phyloP scores from a whole-genome alignment of 2,113 vertebrate genomes.

The Smithornis capensis region DNA sequence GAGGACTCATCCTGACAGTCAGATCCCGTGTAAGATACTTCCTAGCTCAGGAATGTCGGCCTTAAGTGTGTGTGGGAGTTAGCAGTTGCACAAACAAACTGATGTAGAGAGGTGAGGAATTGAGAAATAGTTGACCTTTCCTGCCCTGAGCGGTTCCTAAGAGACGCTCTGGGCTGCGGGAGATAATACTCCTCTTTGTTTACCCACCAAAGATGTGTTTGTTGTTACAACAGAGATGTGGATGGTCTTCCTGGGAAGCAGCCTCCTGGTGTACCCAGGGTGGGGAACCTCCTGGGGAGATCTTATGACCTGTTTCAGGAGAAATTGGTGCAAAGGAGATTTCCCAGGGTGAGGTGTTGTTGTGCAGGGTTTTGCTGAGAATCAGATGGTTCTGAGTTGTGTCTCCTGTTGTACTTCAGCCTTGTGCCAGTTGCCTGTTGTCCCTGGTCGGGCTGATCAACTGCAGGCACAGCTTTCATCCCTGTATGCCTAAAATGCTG shows the following conservation, averaged over 20 bases:
- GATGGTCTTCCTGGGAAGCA: neutral
- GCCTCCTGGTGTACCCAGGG: neutral
- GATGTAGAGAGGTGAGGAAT: constrained; percentile 35
- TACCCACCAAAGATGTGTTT: constrained; percentile 16
- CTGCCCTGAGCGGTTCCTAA: neutral
- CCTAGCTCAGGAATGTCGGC: neutral
- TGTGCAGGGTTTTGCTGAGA: neutral
- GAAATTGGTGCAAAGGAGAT: rapidly evolving
- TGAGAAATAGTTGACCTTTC: constrained; percentile 46
- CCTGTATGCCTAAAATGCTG: neutral
- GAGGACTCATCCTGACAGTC: neutral
- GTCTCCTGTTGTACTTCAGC: neutral
- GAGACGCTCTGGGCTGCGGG: neutral
- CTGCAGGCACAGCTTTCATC: neutral
- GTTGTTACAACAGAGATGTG: neutral
- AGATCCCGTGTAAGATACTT: neutral
- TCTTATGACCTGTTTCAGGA: neutral
- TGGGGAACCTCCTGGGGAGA: neutral
- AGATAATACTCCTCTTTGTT: constrained; percentile 15
- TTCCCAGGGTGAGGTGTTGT: neutral
- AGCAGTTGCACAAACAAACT: constrained; percentile 29
- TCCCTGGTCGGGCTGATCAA: neutral
- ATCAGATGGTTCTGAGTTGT: neutral
- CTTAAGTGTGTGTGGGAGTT: neutral
- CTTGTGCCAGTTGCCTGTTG: neutral